phyloP scores from a whole-genome alignment of 2,888 invertebrate species.

The Orthosia gracilis region DNA sequence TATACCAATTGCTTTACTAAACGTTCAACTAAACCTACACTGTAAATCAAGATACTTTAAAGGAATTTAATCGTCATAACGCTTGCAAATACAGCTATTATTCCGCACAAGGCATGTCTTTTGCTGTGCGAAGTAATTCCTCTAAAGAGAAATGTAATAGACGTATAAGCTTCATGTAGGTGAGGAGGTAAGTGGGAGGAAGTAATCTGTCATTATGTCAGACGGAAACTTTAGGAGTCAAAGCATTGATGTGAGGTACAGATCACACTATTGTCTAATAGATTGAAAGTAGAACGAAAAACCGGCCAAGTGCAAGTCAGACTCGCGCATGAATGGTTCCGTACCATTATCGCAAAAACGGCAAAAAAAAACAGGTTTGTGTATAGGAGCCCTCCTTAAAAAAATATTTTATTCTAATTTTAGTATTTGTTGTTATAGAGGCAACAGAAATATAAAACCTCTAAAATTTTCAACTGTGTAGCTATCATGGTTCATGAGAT shows the following conservation, averaged over 20 bases:
- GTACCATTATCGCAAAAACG: too few relatives aligned
- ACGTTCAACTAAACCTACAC: not conserved
- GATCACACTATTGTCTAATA: constrained; percentile 1
- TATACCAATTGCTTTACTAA: not conserved
- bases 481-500: too few relatives aligned
- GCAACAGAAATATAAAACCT: too few relatives aligned
- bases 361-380: too few relatives aligned
- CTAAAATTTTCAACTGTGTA: too few relatives aligned
- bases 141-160: constrained; percentile 15
- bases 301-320: too few relatives aligned
- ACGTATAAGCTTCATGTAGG: not conserved
- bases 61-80: not conserved
- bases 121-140: constrained; percentile 11
- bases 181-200: not conserved
- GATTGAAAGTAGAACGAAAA: constrained; percentile 11
- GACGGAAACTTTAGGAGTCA: constrained; percentile 8
- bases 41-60: not conserved
- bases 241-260: constrained; percentile 15
- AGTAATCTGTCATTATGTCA: constrained; percentile 27
- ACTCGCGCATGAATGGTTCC: too few relatives aligned
- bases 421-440: too few relatives aligned
- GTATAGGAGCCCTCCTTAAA: too few relatives aligned
- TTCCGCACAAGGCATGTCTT: not conserved
- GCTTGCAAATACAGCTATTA: not conserved
- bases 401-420: too few relatives aligned